Evolutionary conservation across 1,140 invertebrate genomes (phyloP).

Genomic region (Nephotettix cincticeps): DNA sequence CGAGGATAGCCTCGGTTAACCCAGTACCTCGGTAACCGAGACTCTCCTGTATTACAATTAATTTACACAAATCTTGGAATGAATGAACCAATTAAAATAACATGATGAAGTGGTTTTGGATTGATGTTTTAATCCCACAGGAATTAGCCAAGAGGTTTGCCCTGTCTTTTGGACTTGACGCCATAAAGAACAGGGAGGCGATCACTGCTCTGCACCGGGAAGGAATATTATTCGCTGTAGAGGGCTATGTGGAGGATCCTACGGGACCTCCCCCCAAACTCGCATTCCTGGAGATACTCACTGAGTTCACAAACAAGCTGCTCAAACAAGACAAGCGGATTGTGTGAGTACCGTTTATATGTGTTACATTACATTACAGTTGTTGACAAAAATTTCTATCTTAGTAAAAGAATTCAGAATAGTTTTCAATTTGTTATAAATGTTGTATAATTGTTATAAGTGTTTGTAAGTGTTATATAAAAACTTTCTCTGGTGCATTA

Average conservation of each 20-base stretch:
- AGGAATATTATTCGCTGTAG: constrained; percentile 88
- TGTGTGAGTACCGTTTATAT: constrained; percentile 74
- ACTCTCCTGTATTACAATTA: background rate
- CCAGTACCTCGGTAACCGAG: no score
- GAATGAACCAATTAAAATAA: background rate
- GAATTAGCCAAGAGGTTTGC: constrained; percentile 97
- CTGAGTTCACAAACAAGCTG: constrained; percentile 95
- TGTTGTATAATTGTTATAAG: no score
- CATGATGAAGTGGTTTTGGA: no score
- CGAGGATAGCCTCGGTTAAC: no score
- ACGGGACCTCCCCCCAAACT: constrained; percentile 82
- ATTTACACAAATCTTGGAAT: background rate
- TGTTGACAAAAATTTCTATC: no score
- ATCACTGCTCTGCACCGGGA: constrained; percentile 94
- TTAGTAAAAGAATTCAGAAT: no score
- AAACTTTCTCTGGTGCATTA: no score
- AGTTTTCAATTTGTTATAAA: no score
- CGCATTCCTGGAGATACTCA: constrained; percentile 90
- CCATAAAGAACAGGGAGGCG: constrained; percentile 95
- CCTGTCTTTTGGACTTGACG: constrained; percentile 95
- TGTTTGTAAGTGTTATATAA: no score
- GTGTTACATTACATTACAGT: no score
- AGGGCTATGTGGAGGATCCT: constrained; percentile 65
- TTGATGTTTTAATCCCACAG: no score
- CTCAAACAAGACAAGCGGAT: constrained; percentile 94